phyloP scores from a whole-genome alignment of 1,140 invertebrate genomes.

The Odontomachus brunneus region DNA sequence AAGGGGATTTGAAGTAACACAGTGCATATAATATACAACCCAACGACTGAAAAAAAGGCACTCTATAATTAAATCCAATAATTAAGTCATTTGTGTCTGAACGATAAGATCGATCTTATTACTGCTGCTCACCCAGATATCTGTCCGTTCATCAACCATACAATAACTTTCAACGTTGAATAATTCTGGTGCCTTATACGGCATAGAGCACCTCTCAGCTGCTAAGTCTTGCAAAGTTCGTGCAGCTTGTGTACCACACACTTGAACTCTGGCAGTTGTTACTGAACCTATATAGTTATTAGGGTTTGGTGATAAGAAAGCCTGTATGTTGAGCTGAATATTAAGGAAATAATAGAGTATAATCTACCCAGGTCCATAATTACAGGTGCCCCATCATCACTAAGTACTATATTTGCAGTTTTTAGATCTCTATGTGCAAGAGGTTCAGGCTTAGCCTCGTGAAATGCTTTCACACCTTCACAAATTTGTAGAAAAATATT shows the following conservation, averaged over 20 bases:
- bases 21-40: conserved; percentile 94
- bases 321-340: not conserved
- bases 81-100: too few relatives aligned
- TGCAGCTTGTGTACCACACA: conserved; percentile 90
- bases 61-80: conserved; percentile 40
- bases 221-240: conserved; percentile 92
- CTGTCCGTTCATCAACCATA: conserved; percentile 93
- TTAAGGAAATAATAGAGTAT: conserved; percentile 30
- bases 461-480: conserved; percentile 91
- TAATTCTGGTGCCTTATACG: conserved; percentile 94
- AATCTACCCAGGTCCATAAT: conserved; percentile 92
- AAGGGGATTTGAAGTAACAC: conserved; percentile 94
- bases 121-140: conserved; percentile 91
- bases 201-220: conserved; percentile 94
- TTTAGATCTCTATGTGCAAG: conserved; percentile 94
- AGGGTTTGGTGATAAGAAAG: not conserved
- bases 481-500: conserved; percentile 91
- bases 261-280: conserved; percentile 90
- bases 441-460: conserved; percentile 90
- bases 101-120: too few relatives aligned
- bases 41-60: conserved; percentile 89
- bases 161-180: conserved; percentile 94
- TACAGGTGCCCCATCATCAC: conserved; percentile 90
- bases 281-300: conserved; percentile 88
- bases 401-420: conserved; percentile 93